Evolutionary conservation across 2,888 invertebrate genomes (phyloP), one percentile per base, ranked within the genome.

Genomic region (Chrysolina haemoptera): DNA sequence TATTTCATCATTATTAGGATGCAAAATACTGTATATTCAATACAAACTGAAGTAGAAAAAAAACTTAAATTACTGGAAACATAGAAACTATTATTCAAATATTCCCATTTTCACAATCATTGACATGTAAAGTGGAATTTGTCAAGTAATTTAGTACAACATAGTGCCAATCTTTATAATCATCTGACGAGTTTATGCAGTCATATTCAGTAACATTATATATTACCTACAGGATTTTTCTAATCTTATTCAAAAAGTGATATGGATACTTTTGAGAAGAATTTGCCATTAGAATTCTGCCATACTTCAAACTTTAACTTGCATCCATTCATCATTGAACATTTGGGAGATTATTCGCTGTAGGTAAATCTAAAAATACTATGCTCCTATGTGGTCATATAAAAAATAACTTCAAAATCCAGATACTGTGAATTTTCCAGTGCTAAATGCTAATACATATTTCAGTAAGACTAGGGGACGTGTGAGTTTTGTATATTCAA

Each of bases 101-200:
- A 10, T 64, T 64, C 41, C 62, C 63, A 2, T 27, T 12, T n/a
- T n/a, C n/a, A n/a, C n/a, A n/a, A 62, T 35, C 27, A 50, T 65
- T 16, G 35, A 20, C 40, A 50, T 43, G 43, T 62, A 50, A 43
- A 40, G 66, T 70, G 48, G 53, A 63, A 71, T 64, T 70, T 75
- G 75, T 70, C 68, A 75, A 76, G 20, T 71, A 70, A 71, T 53
- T 73, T 76, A 78, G 78, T 76, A 78, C 76, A 78, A 78, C 48
- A 71, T 75, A 78, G 78, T 78, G 78, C 78, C 78, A 78, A 78
- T 70, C 63, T 50, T 48, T 65, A 35, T 66, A 14, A 35, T 40
- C 27, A 48, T 12, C 8, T 43, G 5, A 43, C 9, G 43, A 43
- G 43, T 43, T 43, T 14, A 43, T 12, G 11, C 43, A 14, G 14